These are phyloP conservation scores for Eudemis profundana DNA, from an alignment of 2,888 invertebrate genomes.

Conservation along the genomic window DNA sequence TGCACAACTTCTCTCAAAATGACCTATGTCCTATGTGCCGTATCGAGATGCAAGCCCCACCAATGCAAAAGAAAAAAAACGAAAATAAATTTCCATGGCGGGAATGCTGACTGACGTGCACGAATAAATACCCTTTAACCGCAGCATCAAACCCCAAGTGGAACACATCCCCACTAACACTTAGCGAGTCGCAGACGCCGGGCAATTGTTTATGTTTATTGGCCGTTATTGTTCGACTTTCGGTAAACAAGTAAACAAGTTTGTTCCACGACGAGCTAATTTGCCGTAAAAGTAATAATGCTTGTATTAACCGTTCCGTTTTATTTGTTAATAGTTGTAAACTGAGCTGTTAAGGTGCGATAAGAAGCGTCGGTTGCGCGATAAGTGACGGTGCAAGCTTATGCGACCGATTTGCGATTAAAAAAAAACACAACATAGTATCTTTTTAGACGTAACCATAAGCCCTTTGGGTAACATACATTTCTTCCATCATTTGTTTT, in stretches of 20 bases:
- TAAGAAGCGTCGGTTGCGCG: neutral
- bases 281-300: constrained; percentile 54
- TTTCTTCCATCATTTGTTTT: too few relatives aligned
- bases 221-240: constrained; percentile 71
- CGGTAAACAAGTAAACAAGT: constrained; percentile 62
- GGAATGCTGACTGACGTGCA: too few relatives aligned
- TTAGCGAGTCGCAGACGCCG: constrained; percentile 63
- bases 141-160: constrained; percentile 27
- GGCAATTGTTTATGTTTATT: constrained; percentile 78
- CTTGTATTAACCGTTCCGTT: constrained; percentile 34
- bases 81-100: too few relatives aligned
- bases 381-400: neutral
- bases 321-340: constrained; percentile 26
- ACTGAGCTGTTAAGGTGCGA: constrained; percentile 23
- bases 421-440: too few relatives aligned
- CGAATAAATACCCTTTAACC: too few relatives aligned
- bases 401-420: too few relatives aligned
- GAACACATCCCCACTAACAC: constrained; percentile 50
- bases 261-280: constrained; percentile 64
- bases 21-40: too few relatives aligned
- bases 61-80: too few relatives aligned
- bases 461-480: too few relatives aligned
- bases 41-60: too few relatives aligned
- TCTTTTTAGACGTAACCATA: too few relatives aligned
- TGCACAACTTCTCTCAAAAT: too few relatives aligned